These are phyloP conservation scores for Oenanthe melanoleuca DNA, from an alignment of 2,113 vertebrate species.

Conservation along the genomic window DNA sequence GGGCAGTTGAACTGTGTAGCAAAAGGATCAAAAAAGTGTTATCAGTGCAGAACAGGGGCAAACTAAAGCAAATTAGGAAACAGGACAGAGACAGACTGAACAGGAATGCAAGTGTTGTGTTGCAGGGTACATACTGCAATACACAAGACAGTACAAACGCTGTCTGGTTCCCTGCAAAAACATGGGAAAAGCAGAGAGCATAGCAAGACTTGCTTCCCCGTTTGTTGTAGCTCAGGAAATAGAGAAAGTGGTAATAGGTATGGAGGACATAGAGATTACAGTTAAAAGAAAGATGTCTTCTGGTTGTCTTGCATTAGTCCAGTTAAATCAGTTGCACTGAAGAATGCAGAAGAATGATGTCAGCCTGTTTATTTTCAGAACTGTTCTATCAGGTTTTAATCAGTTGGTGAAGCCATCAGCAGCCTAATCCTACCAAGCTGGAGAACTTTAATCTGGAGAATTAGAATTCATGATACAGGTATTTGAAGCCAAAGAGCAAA, in stretches of 20 bases:
- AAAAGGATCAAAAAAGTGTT: not conserved
- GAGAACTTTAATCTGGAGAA: not conserved
- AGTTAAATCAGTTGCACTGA: not conserved
- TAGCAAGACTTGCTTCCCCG: not conserved
- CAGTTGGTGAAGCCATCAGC: not conserved
- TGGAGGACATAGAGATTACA: not conserved
- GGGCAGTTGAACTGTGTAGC: not conserved
- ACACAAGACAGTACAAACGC: not conserved
- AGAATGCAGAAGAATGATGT: not conserved
- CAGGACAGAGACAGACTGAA: not conserved
- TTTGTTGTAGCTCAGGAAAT: not conserved
- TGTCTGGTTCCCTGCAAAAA: not conserved
- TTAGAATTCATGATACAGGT: not conserved
- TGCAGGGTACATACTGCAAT: not conserved
- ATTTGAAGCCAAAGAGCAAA: not conserved
- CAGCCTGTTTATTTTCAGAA: not conserved
- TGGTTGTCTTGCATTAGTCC: not conserved
- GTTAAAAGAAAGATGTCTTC: not conserved
- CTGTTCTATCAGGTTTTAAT: not conserved
- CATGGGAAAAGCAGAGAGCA: not conserved
- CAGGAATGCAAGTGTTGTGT: not conserved
- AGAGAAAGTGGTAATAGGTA: not conserved
- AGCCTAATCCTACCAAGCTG: not conserved
- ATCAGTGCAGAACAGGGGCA: not conserved
- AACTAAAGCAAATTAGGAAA: not conserved